Base-by-base conservation (phyloP, 1,140 invertebrate species). In the Dendrolimus kikuchii region DNA sequence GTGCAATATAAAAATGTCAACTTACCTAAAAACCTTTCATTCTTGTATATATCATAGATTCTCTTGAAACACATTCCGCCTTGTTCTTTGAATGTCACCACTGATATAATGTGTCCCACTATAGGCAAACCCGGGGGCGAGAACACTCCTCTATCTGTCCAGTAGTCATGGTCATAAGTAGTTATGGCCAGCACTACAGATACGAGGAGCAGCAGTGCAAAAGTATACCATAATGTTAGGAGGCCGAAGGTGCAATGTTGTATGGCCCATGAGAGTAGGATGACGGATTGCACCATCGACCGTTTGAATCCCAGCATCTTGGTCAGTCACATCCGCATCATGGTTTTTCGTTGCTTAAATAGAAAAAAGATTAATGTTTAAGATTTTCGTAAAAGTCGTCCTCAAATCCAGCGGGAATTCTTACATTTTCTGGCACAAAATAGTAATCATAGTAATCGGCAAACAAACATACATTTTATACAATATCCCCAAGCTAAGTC, bases 91-190 rank as follows among this genome's bases (percentile, higher is more conserved):
- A 81, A 74, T 9, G 64, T 64, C 2, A 75, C 77, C 47, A 84
- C 73, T 1, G 76, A 62, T 38, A 63, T 50, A 7, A 86, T 86
- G 49, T 86, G 80, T 0, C 82, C 82, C 3, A 84, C 77, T 1
- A 86, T 53, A 5, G 78, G 82, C 64, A 62, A 63, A 0, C 72
- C 74, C 0, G 82, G 77, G 3, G 82, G 82, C 1, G 81, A 77
- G 41, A 77, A 81, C 40, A 86, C 66, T 0, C 82, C 82, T 9
- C 64, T 56, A 0, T 58, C 40, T 23, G 8, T 47, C 82, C 82
- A 86, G 55, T 86, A 84, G 48, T 83, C 81, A 60, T 82, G 70
- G 53, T 82, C 79, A 8, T 81, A 84, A 2, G 78, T 86, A 7
- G 75, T 52, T 9, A 83, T 36, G 37, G 71, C 62, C 44, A 79